These are phyloP conservation scores for Lasioglossum lativentre DNA, from an alignment of 2,888 invertebrate genomes.

Conservation along the genomic window DNA sequence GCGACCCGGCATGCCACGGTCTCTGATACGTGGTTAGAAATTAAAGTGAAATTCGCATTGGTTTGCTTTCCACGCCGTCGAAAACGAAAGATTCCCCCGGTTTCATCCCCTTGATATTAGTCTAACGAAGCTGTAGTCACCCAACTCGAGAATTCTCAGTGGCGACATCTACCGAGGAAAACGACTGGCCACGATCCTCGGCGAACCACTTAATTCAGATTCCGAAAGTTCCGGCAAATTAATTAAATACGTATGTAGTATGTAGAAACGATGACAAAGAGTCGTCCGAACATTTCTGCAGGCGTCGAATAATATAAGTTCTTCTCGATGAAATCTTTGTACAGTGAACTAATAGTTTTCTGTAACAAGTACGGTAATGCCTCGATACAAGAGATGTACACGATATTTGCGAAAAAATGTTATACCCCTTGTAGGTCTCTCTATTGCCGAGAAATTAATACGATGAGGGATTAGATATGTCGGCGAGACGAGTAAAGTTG, in stretches of 20 bases:
- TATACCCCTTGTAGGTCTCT: no score
- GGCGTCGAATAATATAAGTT: background rate
- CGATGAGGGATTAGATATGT: no score
- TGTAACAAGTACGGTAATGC: no score
- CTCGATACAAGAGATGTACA: no score
- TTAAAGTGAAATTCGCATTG: conserved; percentile 53
- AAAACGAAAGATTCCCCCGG: conserved; percentile 48
- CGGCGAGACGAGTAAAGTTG: no score
- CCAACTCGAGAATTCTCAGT: conserved; percentile 15
- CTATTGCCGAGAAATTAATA: no score
- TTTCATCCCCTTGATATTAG: conserved; percentile 36
- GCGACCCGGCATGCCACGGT: conserved; percentile 30
- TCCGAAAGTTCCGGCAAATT: conserved; percentile 33
- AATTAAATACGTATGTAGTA: conserved; percentile 1
- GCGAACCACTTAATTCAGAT: conserved; percentile 35
- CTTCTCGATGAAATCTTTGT: background rate
- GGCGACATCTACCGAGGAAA: conserved; percentile 27
- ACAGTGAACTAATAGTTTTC: background rate
- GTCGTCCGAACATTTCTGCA: background rate
- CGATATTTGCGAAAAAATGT: no score
- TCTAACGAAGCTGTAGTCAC: conserved; percentile 52
- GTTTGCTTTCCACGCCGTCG: conserved; percentile 36
- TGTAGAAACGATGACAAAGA: background rate
- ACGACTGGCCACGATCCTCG: conserved; percentile 12
- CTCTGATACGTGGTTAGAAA: conserved; percentile 52